These are phyloP conservation scores for Apteryx owenii DNA, from an alignment of 2,113 vertebrate species.

Conservation along the genomic window DNA sequence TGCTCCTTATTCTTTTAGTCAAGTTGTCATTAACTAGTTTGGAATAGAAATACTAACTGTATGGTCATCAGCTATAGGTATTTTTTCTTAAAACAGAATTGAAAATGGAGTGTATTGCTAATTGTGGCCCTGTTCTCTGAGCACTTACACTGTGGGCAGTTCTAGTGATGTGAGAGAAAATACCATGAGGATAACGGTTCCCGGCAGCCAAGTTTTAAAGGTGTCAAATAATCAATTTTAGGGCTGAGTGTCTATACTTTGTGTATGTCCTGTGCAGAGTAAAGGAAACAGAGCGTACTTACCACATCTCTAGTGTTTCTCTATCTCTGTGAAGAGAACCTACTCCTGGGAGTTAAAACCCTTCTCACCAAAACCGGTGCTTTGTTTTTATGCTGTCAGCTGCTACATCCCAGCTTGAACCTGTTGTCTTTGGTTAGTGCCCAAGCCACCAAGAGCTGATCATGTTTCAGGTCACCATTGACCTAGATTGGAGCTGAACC, in stretches of 20 bases:
- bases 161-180: not conserved
- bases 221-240: not conserved
- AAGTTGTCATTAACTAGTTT: not conserved
- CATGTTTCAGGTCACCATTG: not conserved
- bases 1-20: not conserved
- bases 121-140: not conserved
- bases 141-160: not conserved
- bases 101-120: not conserved
- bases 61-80: not conserved
- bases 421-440: not conserved
- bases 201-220: not conserved
- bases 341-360: not conserved
- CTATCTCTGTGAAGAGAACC: not conserved
- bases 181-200: not conserved
- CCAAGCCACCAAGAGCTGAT: not conserved
- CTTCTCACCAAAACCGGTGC: not conserved
- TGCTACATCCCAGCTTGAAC: not conserved
- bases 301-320: not conserved
- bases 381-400: not conserved
- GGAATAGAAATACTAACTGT: not conserved
- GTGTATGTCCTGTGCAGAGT: accelerated
- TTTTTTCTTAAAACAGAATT: conserved; percentile 15
- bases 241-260: accelerated
- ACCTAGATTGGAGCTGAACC: conserved; percentile 37
- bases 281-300: not conserved